Evolutionary conservation across 1,140 invertebrate genomes (phyloP).

Genomic region (Mya arenaria): DNA sequence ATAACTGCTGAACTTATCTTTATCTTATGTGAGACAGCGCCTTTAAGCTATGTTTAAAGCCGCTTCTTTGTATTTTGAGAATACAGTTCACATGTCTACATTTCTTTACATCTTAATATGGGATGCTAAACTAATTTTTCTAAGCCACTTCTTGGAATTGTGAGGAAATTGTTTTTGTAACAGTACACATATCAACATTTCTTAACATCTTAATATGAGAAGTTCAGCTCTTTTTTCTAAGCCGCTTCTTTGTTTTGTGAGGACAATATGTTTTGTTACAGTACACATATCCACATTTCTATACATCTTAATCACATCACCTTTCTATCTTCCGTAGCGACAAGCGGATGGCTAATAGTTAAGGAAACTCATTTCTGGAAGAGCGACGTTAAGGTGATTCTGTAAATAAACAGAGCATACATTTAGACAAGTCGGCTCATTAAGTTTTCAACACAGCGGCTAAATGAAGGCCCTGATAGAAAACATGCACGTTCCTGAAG

Average conservation of each 20-base stretch:
- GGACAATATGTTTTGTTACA: background rate
- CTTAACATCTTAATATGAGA: too few species aligned
- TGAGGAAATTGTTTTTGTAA: too few species aligned
- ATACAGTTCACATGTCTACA: too few species aligned
- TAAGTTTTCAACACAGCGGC: slow-evolving; percentile 46
- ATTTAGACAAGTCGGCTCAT: slow-evolving; percentile 45
- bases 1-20: too few species aligned
- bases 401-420: slow-evolving; percentile 50
- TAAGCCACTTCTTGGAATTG: too few species aligned
- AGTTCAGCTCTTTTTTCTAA: background rate
- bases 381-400: background rate
- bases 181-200: too few species aligned
- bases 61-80: too few species aligned
- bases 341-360: background rate
- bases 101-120: too few species aligned
- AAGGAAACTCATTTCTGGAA: background rate
- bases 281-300: background rate
- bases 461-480: slow-evolving; percentile 34
- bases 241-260: background rate
- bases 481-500: too few species aligned
- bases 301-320: background rate
- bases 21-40: too few species aligned
- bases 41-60: too few species aligned
- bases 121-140: too few species aligned
- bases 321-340: background rate